Base-by-base conservation (phyloP, 2,113 vertebrate genomes). In the Uria lomvia region DNA sequence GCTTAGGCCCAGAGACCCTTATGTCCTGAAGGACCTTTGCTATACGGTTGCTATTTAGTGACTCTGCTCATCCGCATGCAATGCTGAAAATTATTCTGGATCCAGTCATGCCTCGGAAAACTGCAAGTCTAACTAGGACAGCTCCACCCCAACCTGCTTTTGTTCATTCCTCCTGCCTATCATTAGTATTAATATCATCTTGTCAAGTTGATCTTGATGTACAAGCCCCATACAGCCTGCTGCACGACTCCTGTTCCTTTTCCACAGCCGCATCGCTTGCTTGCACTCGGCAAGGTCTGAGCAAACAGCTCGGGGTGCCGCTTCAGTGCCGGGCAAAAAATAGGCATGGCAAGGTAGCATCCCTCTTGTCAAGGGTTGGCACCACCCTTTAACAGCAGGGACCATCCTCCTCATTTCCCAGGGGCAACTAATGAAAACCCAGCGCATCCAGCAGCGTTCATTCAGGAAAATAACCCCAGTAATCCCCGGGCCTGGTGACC, bases 41-140 rank as follows among this genome's bases (percentile, higher is more conserved):
- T 59, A n/a, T 2, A 58, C 4, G 0, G 38, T 45, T 87, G 80
- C 84, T 74, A 2, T 71, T 89, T 24, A 65, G 81, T 71, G 50
- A 89, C 17, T 75, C 65, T 67, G 63, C 92, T 94, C 82, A 55
- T 70, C 80, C 40, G 32, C 47, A 8, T 27, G 47, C 30, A 30
- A 56, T 68, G 45, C 88, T 95, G 90, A 94, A 97, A 96, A 86
- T 93, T 71, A 52, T 65, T 75, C 88, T 90, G 58, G 32, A 92
- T 88, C 74, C 58, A 92, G 88, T 82, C 74, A 40, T 50, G 66
- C 81, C 77, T 93, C 36, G 43, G 40, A 74, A 92, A 87, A 75
- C 65, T 85, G 43, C 73, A 78, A 75, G 66, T 72, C 66, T 97
- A 96, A 96, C 77, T 95, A 92, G 96, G 91, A 68, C 91, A 96